Evolutionary conservation across 2,888 invertebrate genomes (phyloP), one percentile per base, ranked within the genome.

Genomic region (Drosophila diplacantha): DNA sequence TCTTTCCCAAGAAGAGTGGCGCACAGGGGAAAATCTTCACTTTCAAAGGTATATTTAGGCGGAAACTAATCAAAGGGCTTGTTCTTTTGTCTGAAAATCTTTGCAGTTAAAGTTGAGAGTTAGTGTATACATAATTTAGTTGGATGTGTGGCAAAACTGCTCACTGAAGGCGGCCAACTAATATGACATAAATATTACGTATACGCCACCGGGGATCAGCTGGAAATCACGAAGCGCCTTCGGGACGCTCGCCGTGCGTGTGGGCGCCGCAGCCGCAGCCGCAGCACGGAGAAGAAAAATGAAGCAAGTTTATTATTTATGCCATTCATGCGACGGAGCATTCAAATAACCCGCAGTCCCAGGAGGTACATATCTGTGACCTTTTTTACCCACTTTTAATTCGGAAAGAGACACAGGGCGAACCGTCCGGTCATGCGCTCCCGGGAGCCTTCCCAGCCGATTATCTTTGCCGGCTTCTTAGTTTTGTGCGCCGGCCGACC

Each of bases 141-240:
- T 1, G 1, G 14, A 22, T 39, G 14, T 38, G 14, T 20, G 20
- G 7, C 2, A 7, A 14, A 38, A 20, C 12, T 44, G 16, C 26
- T 37, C 31, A 9, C 32, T 18, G 22, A 20, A 16, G 24, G 52
- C 39, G 32, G 55, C 43, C 58, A 73, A 55, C 73, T 73, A 67
- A 66, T 75, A 73, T 75, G 63, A 75, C 70, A 66, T 67, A 73
- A 73, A 73, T 64, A 75, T 70, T 73, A 61, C 75, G 76, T 73
- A 74, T 74, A 75, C 75, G 65, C 64, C 75, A 67, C 73, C 49
- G 52, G 75, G 73, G 73, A 74, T 66, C 76, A 63, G 55, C 49
- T 71, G 60, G 50, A 59, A 64, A 69, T 64, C 75, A 69, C 74
- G 64, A 72, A 72, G 56, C 41, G 52, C 58, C 37, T 37, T 57